Conservation (phyloP, 2,797 vertebrate genomes). For the Amblyopsis hoosieri region DNA sequence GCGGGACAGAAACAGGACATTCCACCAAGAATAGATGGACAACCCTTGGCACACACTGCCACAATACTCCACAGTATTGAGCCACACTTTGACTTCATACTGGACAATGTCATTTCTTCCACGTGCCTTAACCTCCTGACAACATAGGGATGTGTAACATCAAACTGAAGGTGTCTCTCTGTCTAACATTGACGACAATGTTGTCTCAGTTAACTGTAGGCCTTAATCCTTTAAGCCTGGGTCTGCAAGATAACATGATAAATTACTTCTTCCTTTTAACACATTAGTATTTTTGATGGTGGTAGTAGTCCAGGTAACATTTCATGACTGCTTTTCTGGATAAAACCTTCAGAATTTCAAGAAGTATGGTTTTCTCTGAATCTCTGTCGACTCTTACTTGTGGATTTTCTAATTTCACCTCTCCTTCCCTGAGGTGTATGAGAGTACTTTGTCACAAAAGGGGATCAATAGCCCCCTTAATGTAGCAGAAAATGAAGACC, state of each 20-base stretch:
- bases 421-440: slow-evolving; percentile 31
- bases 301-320: too few relatives aligned
- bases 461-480: slow-evolving; percentile 64
- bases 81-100: not conserved
- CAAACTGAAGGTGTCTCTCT: too few relatives aligned
- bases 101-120: not conserved
- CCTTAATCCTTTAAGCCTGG: too few relatives aligned
- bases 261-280: too few relatives aligned
- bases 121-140: not conserved
- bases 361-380: not conserved
- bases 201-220: too few relatives aligned
- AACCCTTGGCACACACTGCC: not conserved
- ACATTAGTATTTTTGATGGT: too few relatives aligned
- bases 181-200: too few relatives aligned
- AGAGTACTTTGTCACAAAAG: slow-evolving; percentile 39
- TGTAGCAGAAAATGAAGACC: slow-evolving; percentile 70
- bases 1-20: slow-evolving; percentile 8
- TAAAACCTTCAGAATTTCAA: not conserved
- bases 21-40: not conserved
- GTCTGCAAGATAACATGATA: too few relatives aligned
- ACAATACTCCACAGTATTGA: not conserved
- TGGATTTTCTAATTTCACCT: slow-evolving; percentile 22
- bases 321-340: too few relatives aligned
- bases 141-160: too few relatives aligned
- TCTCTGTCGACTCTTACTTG: slow-evolving; percentile 3